phyloP scores from a whole-genome alignment of 2,888 invertebrate species.

The Galerucella nymphaeae region DNA sequence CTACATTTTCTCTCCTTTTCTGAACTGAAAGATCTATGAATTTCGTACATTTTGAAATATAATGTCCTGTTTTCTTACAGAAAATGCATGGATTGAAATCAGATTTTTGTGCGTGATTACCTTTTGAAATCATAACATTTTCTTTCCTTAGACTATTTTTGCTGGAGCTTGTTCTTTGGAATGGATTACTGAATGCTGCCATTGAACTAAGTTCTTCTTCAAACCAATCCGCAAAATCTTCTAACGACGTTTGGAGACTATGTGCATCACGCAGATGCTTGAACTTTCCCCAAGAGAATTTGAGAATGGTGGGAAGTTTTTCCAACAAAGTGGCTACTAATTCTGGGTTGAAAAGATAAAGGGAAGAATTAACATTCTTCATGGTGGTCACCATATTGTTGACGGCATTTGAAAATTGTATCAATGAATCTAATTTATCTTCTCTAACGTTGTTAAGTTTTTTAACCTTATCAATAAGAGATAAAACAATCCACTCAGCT shows the following conservation, averaged over 20 bases:
- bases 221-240: conserved; percentile 14
- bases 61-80: too few relatives aligned
- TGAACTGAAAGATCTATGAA: neutral
- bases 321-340: neutral
- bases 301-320: conserved; percentile 13
- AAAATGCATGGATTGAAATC: too few relatives aligned
- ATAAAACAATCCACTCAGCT: conserved; percentile 19
- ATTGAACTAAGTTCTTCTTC: conserved; percentile 12
- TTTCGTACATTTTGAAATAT: too few relatives aligned
- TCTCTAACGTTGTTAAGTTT: neutral
- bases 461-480: conserved; percentile 5
- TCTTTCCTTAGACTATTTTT: neutral
- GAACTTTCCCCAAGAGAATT: neutral
- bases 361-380: conserved; percentile 13
- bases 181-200: neutral
- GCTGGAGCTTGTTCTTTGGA: neutral
- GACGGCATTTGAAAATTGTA: too few relatives aligned
- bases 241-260: too few relatives aligned
- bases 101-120: neutral
- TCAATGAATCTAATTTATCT: neutral
- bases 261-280: too few relatives aligned
- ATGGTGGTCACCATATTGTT: conserved; percentile 20
- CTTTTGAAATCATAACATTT: conserved; percentile 5
- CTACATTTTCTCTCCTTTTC: conserved; percentile 10
- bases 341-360: too few relatives aligned